Conservation (phyloP, 2,113 vertebrate genomes). For the Cyanoderma ruficeps region DNA sequence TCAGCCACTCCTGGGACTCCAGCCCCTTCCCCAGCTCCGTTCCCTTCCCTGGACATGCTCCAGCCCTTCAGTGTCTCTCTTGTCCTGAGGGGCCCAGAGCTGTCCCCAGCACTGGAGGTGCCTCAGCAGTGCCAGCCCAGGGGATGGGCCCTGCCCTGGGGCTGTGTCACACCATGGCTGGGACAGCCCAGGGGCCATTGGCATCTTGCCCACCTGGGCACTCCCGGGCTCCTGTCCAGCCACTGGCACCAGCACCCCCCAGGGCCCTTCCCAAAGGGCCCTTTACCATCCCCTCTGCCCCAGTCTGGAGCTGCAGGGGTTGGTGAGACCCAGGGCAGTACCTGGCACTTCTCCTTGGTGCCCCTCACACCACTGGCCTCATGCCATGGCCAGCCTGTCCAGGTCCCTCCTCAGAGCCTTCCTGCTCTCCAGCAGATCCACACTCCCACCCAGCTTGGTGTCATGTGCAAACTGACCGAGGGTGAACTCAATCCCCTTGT, state of each 20-base stretch:
- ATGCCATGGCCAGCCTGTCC: not conserved
- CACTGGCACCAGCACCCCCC: fast-evolving
- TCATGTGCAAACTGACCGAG: fast-evolving
- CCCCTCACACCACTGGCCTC: fast-evolving
- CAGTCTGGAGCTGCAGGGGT: not conserved
- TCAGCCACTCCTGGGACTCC: not conserved
- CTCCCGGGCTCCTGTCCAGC: not conserved
- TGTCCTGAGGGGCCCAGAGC: no score
- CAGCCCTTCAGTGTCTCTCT: not conserved
- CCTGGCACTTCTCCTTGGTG: no score
- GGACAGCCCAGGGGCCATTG: no score
- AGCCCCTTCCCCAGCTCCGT: not conserved
- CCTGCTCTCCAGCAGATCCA: not conserved
- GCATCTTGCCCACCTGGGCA: not conserved
- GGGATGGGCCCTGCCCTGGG: no score
- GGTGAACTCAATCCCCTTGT: fast-evolving
- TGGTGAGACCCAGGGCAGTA: not conserved
- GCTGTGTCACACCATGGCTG: no score
- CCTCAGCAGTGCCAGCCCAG: no score
- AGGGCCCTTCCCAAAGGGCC: not conserved
- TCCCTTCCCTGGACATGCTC: not conserved
- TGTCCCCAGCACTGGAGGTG: no score
- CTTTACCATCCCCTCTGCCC: not conserved
- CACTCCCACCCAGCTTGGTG: not conserved
- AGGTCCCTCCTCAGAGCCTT: not conserved